Conservation (phyloP, 2,797 vertebrate genomes). For the Tinamus major region DNA sequence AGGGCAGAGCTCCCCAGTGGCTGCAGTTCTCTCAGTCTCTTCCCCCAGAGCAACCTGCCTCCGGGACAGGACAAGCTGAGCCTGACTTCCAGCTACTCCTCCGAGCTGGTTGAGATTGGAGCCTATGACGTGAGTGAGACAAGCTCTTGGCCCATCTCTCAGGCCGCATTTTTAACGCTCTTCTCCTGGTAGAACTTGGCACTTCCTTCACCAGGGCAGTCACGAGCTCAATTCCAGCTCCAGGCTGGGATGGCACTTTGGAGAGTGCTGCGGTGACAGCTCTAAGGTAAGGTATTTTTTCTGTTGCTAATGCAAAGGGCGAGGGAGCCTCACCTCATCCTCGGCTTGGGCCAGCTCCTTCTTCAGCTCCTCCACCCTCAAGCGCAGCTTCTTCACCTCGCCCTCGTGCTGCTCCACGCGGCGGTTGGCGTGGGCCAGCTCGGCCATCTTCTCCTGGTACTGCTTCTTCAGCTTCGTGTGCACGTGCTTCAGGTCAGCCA, state of each 20-base stretch:
- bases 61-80: too few relatives aligned
- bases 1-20: background rate
- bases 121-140: too few relatives aligned
- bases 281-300: background rate
- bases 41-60: background rate
- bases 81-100: too few relatives aligned
- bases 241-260: too few relatives aligned
- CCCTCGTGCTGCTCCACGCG: slow-evolving; percentile 92
- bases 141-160: too few relatives aligned
- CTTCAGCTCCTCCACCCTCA: slow-evolving; percentile 96
- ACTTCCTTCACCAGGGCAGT: too few relatives aligned
- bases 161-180: too few relatives aligned
- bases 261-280: background rate
- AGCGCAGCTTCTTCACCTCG: slow-evolving; percentile 93
- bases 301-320: background rate
- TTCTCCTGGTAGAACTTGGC: too few relatives aligned
- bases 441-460: slow-evolving; percentile 92
- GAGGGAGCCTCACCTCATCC: slow-evolving; percentile 84
- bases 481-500: slow-evolving; percentile 92
- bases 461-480: slow-evolving; percentile 96
- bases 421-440: slow-evolving; percentile 90
- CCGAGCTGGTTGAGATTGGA: too few relatives aligned
- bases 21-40: background rate
- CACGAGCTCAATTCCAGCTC: too few relatives aligned
- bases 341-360: slow-evolving; percentile 95